Base-by-base conservation (phyloP, 2,888 invertebrate species). In the Saturnia pavonia region DNA sequence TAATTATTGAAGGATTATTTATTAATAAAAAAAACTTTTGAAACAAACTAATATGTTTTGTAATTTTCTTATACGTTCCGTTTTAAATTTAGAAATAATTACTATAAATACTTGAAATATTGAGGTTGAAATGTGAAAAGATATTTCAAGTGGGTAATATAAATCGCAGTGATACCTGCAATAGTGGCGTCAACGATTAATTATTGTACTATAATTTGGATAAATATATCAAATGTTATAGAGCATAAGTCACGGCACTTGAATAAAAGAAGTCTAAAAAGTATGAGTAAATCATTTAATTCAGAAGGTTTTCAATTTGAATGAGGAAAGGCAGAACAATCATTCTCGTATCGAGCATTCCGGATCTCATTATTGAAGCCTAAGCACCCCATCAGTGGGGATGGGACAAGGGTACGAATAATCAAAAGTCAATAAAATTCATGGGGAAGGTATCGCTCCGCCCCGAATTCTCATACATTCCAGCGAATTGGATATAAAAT, bases 341-440 rank as follows among this genome's bases (percentile, higher is more conserved):
- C 77, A 74, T 74, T 73, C 74, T 71, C 72, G 68, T 69, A 70
- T 69, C 71, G 73, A 73, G 75, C 72, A 72, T 72, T 72, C 72
- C 70, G 69, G 75, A 78, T 77, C 78, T 80, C 81, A 79, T 83
- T 82, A 81, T 70, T 48, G 74, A 69, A 72, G 69, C 68, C 77
- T 77, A 81, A 85, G 82, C 80, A 76, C 79, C 76, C 80, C 76
- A 80, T 83, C 79, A 79, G 74, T 72, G 69, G 72, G 68, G 70
- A 69, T 72, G 74, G 73, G 74, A 69, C 72, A 69, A 68, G 70
- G 74, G 74, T 70, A 75, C 75, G 78, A 75, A 81, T 86, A 84
- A 88, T 87, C 83, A 87, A 85, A 84, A 80, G 82, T 82, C 83
- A 85, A 87, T 88, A 85, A 85, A 86, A 86, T 84, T 85, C 82